Evolutionary conservation across 2,888 invertebrate species (phyloP), one percentile per base, ranked within the genome.

Genomic region (Phyllotreta cruciferae): DNA sequence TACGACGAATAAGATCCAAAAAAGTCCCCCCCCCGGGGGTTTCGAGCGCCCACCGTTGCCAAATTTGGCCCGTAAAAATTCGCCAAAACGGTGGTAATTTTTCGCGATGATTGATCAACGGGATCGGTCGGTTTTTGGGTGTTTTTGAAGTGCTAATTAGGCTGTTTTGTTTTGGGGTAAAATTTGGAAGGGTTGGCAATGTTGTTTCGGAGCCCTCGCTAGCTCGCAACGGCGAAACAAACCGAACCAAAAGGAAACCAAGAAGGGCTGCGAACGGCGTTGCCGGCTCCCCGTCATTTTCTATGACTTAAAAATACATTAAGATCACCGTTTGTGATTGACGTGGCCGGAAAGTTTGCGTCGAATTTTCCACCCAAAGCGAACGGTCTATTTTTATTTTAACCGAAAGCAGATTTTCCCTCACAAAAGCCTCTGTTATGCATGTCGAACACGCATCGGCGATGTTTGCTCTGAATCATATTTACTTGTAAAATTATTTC

Each of bases 221-320:
- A 13, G 7, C 24, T 47, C 47, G 47, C 5, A 24, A 61, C 50
- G 35, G n/a, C 54, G 49, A 56, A 49, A 35, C 52, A 47, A 64
- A 56, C 58, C 52, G 54, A 63, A 54, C 65, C 54, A 56, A 61
- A 62, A 62, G 44, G 57, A 63, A 62, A 54, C 57, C 63, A 55
- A 60, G 54, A 54, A 60, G 57, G 53, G 56, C 58, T 52, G 13
- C 34, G 14, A 24, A 42, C 64, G 44, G 13, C 7, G 55, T 56
- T 64, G 64, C 60, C 61, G 47, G 2, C 13, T 52, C 52, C 2
- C 11, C n/a, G 34, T 50, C 38, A 41, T 57, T 57, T 49, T 57
- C 57, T 57, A 9, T 34, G 39, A 44, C 41, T 57, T 50, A 57
- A 57, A 57, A 57, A 49, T 49, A 49, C 47, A 36, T 45, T 45